A percentile compares a stretch with the other conserved stretches of the same genome.
phyloP scores from a whole-genome alignment of 2,113 vertebrate genomes.

The Thermophis baileyi region DNA sequence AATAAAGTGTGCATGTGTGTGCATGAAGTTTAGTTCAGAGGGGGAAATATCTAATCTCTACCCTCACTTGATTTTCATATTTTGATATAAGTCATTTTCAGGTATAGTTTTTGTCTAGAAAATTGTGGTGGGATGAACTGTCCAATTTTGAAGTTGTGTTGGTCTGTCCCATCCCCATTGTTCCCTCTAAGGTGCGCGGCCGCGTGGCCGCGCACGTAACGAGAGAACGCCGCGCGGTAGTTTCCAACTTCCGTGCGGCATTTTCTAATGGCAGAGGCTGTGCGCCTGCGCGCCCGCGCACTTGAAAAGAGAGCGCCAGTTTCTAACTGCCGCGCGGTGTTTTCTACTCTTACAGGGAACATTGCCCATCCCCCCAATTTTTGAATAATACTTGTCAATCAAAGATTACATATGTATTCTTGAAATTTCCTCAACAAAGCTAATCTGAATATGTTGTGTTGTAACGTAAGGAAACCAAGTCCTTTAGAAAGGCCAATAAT shows the following conservation, averaged over 20 bases:
- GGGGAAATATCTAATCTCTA: not conserved
- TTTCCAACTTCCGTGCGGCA: too few relatives aligned
- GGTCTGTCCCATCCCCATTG: too few relatives aligned
- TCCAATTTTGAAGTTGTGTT: not conserved
- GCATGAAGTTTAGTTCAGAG: not conserved
- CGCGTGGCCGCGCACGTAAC: too few relatives aligned
- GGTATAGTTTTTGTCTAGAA: not conserved
- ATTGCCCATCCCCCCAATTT: not conserved
- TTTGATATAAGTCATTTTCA: not conserved
- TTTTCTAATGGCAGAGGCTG: too few relatives aligned
- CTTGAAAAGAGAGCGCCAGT: too few relatives aligned
- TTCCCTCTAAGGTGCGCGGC: too few relatives aligned
- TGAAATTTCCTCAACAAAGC: not conserved
- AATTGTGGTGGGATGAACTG: not conserved
- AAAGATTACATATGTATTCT: not conserved
- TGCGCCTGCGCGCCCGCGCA: too few relatives aligned
- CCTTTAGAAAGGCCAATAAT: not conserved
- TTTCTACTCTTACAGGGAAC: too few relatives aligned
- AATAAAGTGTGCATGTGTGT: not conserved
- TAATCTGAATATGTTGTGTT: not conserved
- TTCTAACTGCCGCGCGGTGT: too few relatives aligned
- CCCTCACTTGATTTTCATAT: not conserved
- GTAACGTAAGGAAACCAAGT: not conserved
- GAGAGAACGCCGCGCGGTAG: too few relatives aligned
- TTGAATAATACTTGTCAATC: not conserved